Conservation (phyloP, 1,140 invertebrate genomes). For the Mylabris phalerata region DNA sequence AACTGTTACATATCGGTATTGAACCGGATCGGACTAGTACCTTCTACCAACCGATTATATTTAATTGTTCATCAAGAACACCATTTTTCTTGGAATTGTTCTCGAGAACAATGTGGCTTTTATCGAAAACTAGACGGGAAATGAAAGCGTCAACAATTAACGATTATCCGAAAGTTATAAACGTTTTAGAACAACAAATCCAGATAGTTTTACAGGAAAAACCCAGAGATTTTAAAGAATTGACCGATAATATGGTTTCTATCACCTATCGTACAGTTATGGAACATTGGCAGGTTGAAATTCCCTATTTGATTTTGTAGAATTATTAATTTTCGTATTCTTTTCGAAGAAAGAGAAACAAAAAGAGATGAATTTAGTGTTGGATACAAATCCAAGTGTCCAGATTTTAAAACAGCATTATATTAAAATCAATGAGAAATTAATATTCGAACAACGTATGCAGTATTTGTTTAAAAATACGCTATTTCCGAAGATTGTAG, state of each 20-base stretch:
- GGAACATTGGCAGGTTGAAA: conserved; percentile 29
- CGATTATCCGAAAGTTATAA: conserved; percentile 35
- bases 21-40: conserved; percentile 25
- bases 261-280: conserved; percentile 25
- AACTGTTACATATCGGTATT: conserved; percentile 31
- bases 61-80: conserved; percentile 25
- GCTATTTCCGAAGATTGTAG: background rate
- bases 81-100: conserved; percentile 37
- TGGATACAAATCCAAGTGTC: conserved; percentile 29
- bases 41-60: conserved; percentile 34
- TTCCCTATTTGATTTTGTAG: too few species aligned
- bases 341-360: conserved; percentile 17
- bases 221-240: conserved; percentile 27
- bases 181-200: conserved; percentile 33
- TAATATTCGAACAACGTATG: conserved; percentile 29
- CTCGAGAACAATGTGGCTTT: conserved; percentile 35
- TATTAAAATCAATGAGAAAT: conserved; percentile 18
- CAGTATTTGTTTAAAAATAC: background rate
- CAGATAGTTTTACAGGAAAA: conserved; percentile 26
- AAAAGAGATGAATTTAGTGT: conserved; percentile 24
- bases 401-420: conserved; percentile 26
- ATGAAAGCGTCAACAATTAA: conserved; percentile 33
- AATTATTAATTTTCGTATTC: too few species aligned
- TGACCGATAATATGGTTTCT: conserved; percentile 27
- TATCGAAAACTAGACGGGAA: conserved; percentile 36